Conservation (phyloP, 2,113 vertebrate species). For the Sigmodon hispidus region DNA sequence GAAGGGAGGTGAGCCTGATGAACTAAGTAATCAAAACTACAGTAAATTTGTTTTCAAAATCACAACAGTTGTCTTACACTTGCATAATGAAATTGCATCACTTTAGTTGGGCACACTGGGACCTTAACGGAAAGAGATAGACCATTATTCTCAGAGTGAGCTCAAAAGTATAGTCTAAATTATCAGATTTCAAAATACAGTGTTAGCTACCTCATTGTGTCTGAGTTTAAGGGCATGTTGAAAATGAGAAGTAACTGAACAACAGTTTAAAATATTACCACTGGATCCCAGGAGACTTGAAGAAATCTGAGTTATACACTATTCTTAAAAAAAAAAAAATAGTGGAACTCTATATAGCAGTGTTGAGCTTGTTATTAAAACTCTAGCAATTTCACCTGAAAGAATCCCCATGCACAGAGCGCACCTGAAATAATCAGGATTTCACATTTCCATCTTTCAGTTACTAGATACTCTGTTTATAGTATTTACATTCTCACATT, state of each 20-base stretch:
- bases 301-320: neutral
- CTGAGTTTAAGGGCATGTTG: neutral
- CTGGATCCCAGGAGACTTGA: neutral
- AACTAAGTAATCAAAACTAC: neutral
- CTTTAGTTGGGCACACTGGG: neutral
- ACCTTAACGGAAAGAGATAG: neutral
- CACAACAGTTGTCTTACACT: neutral
- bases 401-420: neutral
- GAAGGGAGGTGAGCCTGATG: neutral
- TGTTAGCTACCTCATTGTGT: neutral
- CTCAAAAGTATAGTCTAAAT: constrained; percentile 3
- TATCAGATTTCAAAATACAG: neutral
- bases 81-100: neutral
- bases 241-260: neutral
- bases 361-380: neutral
- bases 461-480: neutral
- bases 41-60: neutral
- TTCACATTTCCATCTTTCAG: neutral
- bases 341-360: neutral
- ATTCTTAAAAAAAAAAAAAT: neutral
- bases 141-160: neutral
- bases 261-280: neutral
- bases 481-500: neutral
- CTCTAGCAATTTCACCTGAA: neutral
- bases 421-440: neutral